These are phyloP conservation scores for Mechanitis mazaeus DNA, from an alignment of 2,888 invertebrate genomes.

Conservation along the genomic window DNA sequence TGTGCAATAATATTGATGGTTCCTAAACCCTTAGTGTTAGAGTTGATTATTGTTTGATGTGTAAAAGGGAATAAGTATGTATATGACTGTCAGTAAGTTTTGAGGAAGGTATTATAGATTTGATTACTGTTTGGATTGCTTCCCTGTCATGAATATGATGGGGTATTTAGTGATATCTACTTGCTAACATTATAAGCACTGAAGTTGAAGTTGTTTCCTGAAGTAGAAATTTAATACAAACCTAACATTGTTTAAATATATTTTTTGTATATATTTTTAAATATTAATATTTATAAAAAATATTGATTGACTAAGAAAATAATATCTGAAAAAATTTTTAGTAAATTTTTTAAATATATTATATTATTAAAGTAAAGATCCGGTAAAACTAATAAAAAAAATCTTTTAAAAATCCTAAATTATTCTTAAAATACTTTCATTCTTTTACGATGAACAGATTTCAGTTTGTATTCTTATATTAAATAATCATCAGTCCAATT, in stretches of 20 bases:
- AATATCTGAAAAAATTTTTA: too few species aligned
- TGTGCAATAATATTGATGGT: neutral
- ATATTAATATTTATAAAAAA: too few species aligned
- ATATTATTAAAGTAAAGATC: too few species aligned
- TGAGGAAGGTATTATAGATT: conserved; percentile 28
- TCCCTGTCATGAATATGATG: conserved; percentile 22
- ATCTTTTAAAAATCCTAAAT: too few species aligned
- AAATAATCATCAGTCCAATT: too few species aligned
- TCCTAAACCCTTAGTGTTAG: conserved; percentile 6
- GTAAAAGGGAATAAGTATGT: conserved; percentile 5
- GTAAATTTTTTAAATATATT: too few species aligned
- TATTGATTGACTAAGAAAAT: too few species aligned
- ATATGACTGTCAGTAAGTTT: conserved; percentile 23
- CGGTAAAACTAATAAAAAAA: too few species aligned
- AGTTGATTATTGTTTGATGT: conserved; percentile 7
- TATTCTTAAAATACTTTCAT: too few species aligned
- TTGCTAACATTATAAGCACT: conserved; percentile 2
- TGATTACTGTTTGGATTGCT: conserved; percentile 29
- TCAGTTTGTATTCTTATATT: too few species aligned
- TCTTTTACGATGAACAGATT: too few species aligned
- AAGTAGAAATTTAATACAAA: neutral
- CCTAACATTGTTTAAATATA: neutral
- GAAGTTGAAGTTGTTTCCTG: neutral
- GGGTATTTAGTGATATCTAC: conserved; percentile 12
- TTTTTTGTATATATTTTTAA: too few species aligned